Percentiles rank a stretch among this genome's conserved stretches.
These are phyloP conservation scores for Gallinago paraguaiae DNA, from an alignment of 2,113 vertebrate genomes.

Conservation along the genomic window DNA sequence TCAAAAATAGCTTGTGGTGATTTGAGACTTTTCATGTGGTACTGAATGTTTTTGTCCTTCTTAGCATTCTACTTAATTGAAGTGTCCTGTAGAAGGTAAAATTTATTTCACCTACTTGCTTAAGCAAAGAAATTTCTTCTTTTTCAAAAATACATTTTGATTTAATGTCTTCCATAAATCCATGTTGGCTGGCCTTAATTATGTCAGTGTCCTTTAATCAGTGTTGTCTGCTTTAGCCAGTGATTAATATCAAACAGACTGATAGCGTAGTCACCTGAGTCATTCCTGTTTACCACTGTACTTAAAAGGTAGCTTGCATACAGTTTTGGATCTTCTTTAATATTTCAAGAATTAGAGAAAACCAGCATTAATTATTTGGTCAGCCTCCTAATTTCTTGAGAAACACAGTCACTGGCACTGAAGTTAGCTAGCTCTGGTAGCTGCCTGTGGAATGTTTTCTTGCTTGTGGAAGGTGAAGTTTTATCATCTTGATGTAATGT, in stretches of 20 bases:
- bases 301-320: neutral
- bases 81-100: neutral
- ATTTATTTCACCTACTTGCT: neutral
- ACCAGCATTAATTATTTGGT: neutral
- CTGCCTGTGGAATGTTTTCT: neutral
- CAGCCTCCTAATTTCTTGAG: neutral
- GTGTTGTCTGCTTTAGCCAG: neutral
- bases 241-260: constrained; percentile 1
- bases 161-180: neutral
- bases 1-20: neutral
- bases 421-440: neutral
- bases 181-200: neutral
- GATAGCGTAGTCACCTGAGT: constrained; percentile 6
- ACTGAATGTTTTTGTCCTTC: neutral
- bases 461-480: neutral
- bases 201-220: constrained; percentile 41
- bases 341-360: constrained; percentile 7
- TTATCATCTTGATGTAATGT: neutral
- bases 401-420: neutral
- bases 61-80: neutral
- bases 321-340: neutral
- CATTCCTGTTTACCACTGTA: constrained; percentile 9
- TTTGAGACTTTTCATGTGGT: neutral
- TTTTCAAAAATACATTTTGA: neutral
- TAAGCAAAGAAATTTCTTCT: neutral